Conservation (phyloP, 2,113 vertebrate species). For the Gulo gulo region DNA sequence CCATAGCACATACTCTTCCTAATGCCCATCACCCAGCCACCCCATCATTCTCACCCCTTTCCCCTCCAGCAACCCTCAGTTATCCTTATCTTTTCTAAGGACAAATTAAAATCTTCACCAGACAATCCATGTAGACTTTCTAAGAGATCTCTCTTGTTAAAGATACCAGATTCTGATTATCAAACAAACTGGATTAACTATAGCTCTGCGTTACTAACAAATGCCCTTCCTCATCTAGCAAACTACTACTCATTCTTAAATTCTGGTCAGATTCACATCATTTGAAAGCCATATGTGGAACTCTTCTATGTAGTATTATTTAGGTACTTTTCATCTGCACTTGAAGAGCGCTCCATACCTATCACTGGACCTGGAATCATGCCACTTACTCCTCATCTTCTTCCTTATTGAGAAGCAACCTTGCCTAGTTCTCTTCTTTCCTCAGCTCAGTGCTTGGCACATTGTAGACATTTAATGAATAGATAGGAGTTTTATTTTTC, state of each 20-base stretch:
- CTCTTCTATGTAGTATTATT: neutral
- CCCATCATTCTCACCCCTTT: too few species aligned
- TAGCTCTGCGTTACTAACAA: neutral
- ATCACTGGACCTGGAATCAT: neutral
- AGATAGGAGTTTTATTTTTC: neutral
- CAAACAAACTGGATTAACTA: slow-evolving; percentile 6
- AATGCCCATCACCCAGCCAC: too few species aligned
- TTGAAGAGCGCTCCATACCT: neutral
- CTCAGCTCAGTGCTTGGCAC: neutral
- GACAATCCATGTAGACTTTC: neutral
- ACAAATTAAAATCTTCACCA: slow-evolving; percentile 40
- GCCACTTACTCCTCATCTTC: neutral
- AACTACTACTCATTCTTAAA: neutral
- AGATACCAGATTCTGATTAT: neutral
- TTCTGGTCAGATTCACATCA: neutral
- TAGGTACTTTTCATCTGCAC: neutral
- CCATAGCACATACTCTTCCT: too few species aligned
- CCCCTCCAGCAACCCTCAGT: too few species aligned
- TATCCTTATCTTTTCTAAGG: neutral
- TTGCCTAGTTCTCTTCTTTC: neutral
- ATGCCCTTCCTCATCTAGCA: neutral
- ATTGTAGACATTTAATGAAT: neutral
- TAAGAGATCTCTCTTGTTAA: neutral
- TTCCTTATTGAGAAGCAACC: neutral
- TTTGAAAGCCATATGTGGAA: neutral